A percentile compares a stretch with the other conserved stretches of the same genome.
phyloP scores from a whole-genome alignment of 2,797 vertebrate species.

The Podargus strigoides region DNA sequence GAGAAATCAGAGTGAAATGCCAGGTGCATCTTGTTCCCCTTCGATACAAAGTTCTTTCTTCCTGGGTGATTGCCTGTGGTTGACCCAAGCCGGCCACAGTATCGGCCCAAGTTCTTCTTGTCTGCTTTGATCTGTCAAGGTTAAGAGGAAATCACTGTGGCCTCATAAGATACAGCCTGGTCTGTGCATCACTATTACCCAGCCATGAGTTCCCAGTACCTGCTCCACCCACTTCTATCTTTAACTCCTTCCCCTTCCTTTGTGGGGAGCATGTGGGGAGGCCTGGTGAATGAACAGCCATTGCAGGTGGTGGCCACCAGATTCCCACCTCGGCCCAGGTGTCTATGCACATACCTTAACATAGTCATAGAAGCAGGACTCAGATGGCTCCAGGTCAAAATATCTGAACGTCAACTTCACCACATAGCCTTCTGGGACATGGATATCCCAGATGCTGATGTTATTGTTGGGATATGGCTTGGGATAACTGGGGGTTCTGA shows the following conservation, averaged over 20 bases:
- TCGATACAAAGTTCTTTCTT: slow-evolving; percentile 63
- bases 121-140: slow-evolving; percentile 74
- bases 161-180: fast-evolving
- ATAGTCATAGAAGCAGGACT: slow-evolving; percentile 84
- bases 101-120: slow-evolving; percentile 72
- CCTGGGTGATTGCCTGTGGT: slow-evolving; percentile 61
- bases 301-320: not conserved
- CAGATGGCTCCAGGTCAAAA: slow-evolving; percentile 89
- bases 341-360: slow-evolving; percentile 76
- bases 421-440: slow-evolving; percentile 77
- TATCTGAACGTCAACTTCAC: slow-evolving; percentile 82
- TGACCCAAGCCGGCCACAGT: slow-evolving; percentile 68
- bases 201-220: not conserved
- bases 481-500: slow-evolving; percentile 85
- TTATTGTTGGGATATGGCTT: slow-evolving; percentile 78
- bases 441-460: slow-evolving; percentile 76
- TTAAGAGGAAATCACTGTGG: not conserved
- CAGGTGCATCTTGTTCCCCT: slow-evolving; percentile 71
- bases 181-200: not conserved
- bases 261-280: not conserved
- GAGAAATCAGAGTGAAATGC: slow-evolving; percentile 76
- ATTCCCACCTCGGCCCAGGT: not conserved
- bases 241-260: not conserved
- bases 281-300: not conserved
- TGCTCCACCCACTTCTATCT: not conserved